Conservation (phyloP, 2,797 vertebrate genomes). For the Stomatorhinus walkeri region DNA sequence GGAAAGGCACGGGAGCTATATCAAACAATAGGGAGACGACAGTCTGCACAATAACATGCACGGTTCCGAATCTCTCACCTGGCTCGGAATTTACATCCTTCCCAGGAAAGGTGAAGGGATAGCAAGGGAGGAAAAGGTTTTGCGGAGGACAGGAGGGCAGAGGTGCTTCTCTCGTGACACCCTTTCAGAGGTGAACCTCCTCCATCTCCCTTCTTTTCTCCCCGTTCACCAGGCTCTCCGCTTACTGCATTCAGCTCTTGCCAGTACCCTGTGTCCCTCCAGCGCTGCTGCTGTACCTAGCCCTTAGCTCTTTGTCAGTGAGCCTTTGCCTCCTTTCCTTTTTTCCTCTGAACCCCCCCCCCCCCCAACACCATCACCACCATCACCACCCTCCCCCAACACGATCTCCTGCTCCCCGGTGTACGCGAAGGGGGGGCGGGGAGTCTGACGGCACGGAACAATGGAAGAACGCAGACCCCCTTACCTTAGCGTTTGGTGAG, state of each 20-base stretch:
- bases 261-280: constrained; percentile 34
- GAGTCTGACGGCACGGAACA: constrained; percentile 39
- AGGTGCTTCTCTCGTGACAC: constrained; percentile 43
- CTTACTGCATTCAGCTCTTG: constrained; percentile 45
- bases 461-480: constrained; percentile 40
- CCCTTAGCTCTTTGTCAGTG: constrained; percentile 59
- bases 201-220: constrained; percentile 14
- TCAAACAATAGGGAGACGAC: neutral
- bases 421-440: constrained; percentile 24
- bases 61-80: constrained; percentile 22
- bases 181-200: constrained; percentile 40
- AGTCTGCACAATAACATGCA: neutral
- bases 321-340: constrained; percentile 47
- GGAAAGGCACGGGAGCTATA: neutral
- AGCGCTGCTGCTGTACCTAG: constrained; percentile 35
- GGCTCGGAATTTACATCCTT: constrained; percentile 27
- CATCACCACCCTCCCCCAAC: constrained; percentile 22
- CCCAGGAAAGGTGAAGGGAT: constrained; percentile 32
- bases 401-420: constrained; percentile 28
- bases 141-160: constrained; percentile 47
- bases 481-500: constrained; percentile 62
- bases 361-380: constrained; percentile 7
- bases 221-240: constrained; percentile 49
- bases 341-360: constrained; percentile 8
- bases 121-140: constrained; percentile 29